Percentiles rank a stretch among this genome's conserved stretches.
Conservation (phyloP, 2,797 vertebrate genomes). For the Anguilla megastoma region DNA sequence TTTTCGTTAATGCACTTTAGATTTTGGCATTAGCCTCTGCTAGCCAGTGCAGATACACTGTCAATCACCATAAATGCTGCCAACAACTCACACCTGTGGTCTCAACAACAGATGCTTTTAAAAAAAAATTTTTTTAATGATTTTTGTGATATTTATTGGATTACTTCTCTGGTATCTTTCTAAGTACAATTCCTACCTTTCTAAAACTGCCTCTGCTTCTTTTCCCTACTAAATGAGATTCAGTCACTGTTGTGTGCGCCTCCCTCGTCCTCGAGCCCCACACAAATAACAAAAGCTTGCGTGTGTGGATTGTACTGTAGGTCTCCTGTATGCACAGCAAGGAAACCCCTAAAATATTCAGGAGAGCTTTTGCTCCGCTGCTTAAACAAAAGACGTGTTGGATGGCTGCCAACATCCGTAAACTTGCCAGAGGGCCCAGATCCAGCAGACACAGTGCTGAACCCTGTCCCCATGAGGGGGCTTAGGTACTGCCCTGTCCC, state of each 20-base stretch:
- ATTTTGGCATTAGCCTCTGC: not conserved
- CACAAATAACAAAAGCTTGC: not conserved
- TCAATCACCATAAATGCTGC: not conserved
- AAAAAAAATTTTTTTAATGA: not conserved
- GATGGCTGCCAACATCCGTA: not conserved
- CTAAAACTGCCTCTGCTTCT: not conserved
- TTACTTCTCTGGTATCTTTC: not conserved
- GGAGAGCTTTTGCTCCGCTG: not conserved
- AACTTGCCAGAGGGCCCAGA: not conserved
- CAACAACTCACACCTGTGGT: not conserved
- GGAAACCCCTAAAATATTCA: not conserved
- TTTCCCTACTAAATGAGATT: not conserved
- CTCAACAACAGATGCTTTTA: too few species aligned
- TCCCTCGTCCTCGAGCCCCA: not conserved
- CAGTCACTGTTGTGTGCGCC: not conserved
- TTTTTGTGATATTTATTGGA: not conserved
- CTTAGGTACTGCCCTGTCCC: too few species aligned
- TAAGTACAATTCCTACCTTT: not conserved
- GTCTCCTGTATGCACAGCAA: not conserved
- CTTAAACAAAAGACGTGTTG: not conserved
- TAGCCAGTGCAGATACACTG: not conserved
- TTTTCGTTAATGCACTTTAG: not conserved
- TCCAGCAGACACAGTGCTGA: not conserved
- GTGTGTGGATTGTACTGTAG: not conserved
- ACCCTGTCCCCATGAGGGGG: not conserved